Base-by-base conservation (phyloP, 2,888 invertebrate genomes). In the Lasioglossum marginatum region DNA sequence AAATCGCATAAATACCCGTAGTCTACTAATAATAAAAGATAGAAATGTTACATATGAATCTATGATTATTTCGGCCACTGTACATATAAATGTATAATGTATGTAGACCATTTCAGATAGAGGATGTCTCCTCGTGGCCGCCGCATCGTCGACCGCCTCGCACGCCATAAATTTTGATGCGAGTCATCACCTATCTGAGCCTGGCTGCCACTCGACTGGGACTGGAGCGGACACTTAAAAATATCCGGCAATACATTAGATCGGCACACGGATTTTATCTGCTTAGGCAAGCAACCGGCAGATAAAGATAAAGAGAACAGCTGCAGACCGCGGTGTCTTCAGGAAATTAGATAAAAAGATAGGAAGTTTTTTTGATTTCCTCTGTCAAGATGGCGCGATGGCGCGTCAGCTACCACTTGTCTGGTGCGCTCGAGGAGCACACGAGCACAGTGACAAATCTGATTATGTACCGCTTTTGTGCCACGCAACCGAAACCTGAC, bases 301-400 rank as follows among this genome's bases (percentile, higher is more conserved):
- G 83, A 82, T 77, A 78, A 82, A 71, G 73, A 63, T 82, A 84
- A 82, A 71, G 68, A 52, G 68, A 63, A 77, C 83, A 84, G 83
- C 83, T 84, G 83, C 57, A 27, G 31, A 5, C 31, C 34, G 27
- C 68, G 37, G 77, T 83, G 77, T 82, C 72, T 72, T 77, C 77
- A 60, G 84, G 66, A 84, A 83, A 85, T 76, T 76, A 79, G 84
- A 85, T 76, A 85, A 85, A 82, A 83, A 79, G 71, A 76, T 76
- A 76, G 43, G n/a, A 72, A 75, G 81, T 45, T 45, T 71, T 75
- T 80, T 31, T 66, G 40, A 68, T 75, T 70, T 75, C 34, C 73
- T 37, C 57, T 34, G 48, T 48, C 48, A 48, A 48, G 48, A 48
- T 52, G 52, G 23, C 48, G 19, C 48, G 19, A 48, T 48, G 23